Conservation (phyloP, 2,797 vertebrate genomes). For the Benthosema pterotum region DNA sequence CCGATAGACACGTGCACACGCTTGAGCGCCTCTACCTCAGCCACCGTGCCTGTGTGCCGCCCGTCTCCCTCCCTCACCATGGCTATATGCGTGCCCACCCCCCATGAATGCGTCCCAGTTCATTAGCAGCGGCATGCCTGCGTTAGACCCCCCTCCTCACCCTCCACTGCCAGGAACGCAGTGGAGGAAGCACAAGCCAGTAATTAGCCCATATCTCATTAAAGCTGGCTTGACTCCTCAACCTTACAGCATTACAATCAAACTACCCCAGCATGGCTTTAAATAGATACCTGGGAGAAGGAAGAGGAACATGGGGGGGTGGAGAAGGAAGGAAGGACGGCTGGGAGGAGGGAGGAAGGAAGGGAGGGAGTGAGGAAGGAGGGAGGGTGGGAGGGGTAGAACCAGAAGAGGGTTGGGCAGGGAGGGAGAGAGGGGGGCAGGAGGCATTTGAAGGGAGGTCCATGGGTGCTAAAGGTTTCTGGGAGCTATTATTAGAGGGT, state of each 20-base stretch:
- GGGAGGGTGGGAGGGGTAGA: constrained; percentile 10
- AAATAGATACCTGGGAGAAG: constrained; percentile 62
- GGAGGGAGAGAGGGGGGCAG: neutral
- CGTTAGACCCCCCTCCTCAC: constrained; percentile 49
- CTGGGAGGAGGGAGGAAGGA: neutral
- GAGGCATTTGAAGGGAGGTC: constrained; percentile 19
- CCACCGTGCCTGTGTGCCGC: neutral
- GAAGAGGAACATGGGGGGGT: constrained; percentile 33
- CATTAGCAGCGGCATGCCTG: constrained; percentile 74
- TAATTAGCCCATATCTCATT: constrained; percentile 91
- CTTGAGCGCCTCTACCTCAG: constrained; percentile 3
- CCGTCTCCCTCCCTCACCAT: constrained; percentile 14
- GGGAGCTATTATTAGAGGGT: constrained; percentile 62
- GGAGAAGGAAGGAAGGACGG: constrained; percentile 19
- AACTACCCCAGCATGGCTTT: constrained; percentile 62
- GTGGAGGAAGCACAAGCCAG: constrained; percentile 76
- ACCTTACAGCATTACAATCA: constrained; percentile 75
- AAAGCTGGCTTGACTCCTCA: constrained; percentile 81
- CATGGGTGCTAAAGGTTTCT: constrained; percentile 34
- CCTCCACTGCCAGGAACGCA: constrained; percentile 66
- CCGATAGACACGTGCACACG: constrained; percentile 2
- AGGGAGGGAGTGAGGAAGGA: too few species aligned
- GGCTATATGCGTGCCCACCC: constrained; percentile 70
- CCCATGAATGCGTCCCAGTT: constrained; percentile 74
- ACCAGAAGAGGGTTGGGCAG: constrained; percentile 21